Evolutionary conservation across 2,113 vertebrate genomes (phyloP).

Genomic region (Hippopotamus amphibius): DNA sequence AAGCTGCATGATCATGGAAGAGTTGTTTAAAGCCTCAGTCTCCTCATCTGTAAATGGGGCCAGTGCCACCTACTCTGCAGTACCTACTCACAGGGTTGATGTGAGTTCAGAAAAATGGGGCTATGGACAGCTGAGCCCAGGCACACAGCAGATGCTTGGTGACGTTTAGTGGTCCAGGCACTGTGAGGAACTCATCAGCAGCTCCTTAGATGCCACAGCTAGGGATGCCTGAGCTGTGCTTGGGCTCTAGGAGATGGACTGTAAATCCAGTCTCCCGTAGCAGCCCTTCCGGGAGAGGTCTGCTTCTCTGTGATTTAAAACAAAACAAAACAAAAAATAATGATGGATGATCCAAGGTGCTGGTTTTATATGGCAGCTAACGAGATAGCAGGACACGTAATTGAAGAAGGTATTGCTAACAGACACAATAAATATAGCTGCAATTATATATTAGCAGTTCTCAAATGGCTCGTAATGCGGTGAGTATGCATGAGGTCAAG

Average conservation of each 20-base stretch:
- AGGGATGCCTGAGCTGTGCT: background rate
- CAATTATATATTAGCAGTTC: background rate
- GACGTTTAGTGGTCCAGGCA: rapidly evolving
- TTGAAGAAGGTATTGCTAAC: background rate
- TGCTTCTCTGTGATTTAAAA: slow-evolving; percentile 10
- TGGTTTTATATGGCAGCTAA: background rate
- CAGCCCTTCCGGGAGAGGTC: background rate
- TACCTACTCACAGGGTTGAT: too few relatives aligned
- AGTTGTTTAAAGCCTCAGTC: background rate
- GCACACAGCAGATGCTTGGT: background rate
- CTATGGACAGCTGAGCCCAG: rapidly evolving
- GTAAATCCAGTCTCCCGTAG: background rate
- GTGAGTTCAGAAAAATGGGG: background rate
- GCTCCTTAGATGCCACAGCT: rapidly evolving
- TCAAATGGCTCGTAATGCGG: background rate
- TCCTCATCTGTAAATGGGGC: background rate
- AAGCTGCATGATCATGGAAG: background rate
- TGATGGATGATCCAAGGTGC: background rate
- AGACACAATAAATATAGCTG: background rate
- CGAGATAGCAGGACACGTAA: background rate
- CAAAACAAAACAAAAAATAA: background rate
- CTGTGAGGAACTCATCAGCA: rapidly evolving
- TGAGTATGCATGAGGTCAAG: background rate
- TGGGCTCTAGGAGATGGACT: background rate
- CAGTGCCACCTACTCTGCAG: too few relatives aligned